These are phyloP conservation scores for Apoderus coryli DNA, from an alignment of 2,888 invertebrate species.

Conservation along the genomic window DNA sequence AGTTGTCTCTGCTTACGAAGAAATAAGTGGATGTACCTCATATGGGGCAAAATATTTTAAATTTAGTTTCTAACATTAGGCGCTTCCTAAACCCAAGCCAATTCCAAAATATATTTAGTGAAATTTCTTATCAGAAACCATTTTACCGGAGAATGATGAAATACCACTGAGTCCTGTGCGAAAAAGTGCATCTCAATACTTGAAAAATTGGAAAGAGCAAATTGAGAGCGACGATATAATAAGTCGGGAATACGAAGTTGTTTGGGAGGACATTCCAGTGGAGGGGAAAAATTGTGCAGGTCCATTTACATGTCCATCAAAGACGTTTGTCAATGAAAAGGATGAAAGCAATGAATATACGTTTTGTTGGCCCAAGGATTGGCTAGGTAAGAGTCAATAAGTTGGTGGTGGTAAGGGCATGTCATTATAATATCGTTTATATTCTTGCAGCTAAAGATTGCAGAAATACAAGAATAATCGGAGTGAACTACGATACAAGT, in stretches of 20 bases:
- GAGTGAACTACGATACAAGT: conserved; percentile 78
- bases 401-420: no score
- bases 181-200: conserved; percentile 27
- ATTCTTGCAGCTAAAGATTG: conserved; percentile 26
- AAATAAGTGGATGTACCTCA: no score
- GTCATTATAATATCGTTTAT: no score
- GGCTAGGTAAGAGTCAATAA: conserved; percentile 54
- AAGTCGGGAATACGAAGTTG: conserved; percentile 44
- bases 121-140: no score
- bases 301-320: conserved; percentile 18
- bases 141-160: conserved; percentile 9
- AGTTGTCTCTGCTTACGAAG: no score
- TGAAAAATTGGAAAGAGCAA: conserved; percentile 40
- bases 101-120: no score
- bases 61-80: no score
- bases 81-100: no score
- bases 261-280: conserved; percentile 49
- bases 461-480: conserved; percentile 55
- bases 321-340: conserved; percentile 14
- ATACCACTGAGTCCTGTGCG: conserved; percentile 4
- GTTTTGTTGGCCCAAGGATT: conserved; percentile 89
- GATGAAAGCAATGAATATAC: conserved; percentile 34
- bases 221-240: conserved; percentile 41
- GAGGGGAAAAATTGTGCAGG: conserved; percentile 14
- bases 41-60: no score